Conservation (phyloP, 2,888 invertebrate genomes). For the Agapostemon virescens region DNA sequence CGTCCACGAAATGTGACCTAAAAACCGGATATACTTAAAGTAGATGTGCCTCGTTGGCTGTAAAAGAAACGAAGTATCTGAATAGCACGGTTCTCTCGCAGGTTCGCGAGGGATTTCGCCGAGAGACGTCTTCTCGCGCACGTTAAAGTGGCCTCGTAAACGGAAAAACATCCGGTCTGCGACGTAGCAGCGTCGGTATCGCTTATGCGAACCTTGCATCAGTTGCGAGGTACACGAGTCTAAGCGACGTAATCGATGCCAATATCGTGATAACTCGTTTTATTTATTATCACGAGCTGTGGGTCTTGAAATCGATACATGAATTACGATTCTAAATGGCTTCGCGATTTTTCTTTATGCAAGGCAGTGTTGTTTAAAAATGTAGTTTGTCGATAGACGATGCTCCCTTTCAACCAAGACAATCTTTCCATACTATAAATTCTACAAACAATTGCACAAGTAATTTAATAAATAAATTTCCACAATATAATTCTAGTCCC, state of each 20-base stretch:
- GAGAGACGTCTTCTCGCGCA: neutral
- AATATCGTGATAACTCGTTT: neutral
- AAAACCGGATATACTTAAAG: constrained; percentile 38
- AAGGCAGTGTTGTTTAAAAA: too few species aligned
- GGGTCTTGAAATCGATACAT: too few species aligned
- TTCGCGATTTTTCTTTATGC: too few species aligned
- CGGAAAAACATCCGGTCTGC: constrained; percentile 13
- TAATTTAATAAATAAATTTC: too few species aligned
- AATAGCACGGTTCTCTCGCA: neutral
- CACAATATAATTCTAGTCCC: too few species aligned
- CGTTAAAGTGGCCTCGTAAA: constrained; percentile 10
- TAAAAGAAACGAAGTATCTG: constrained; percentile 23
- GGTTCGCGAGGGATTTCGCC: constrained; percentile 1
- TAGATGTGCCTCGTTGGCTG: constrained; percentile 19
- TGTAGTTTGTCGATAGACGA: too few species aligned
- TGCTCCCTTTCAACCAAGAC: too few species aligned
- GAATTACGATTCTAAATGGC: too few species aligned
- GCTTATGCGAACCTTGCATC: constrained; percentile 13
- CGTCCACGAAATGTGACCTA: constrained; percentile 28
- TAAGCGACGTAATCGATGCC: constrained; percentile 19
- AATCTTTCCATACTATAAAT: too few species aligned
- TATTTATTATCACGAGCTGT: too few species aligned
- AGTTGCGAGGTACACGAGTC: neutral
- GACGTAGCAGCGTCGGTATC: constrained; percentile 1
- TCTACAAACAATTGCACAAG: too few species aligned